phyloP scores from a whole-genome alignment of 92 coral and sea anemone genomes.

The Galaxea fascicularis region DNA sequence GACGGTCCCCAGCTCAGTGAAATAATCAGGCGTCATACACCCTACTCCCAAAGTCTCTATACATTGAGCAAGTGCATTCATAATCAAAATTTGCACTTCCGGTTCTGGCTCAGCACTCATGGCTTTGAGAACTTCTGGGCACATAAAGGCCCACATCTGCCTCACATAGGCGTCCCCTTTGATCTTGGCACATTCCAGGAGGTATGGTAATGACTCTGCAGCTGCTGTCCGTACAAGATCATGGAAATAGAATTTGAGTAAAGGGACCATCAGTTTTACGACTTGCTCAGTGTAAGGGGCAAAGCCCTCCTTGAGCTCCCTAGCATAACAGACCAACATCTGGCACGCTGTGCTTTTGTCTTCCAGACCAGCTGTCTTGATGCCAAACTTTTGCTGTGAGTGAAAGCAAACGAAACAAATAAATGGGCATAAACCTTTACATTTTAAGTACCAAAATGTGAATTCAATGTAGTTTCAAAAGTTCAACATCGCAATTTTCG shows the following conservation, averaged over 20 bases:
- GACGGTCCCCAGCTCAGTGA: conserved; percentile 79
- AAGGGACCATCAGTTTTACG: conserved; percentile 93
- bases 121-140: conserved; percentile 91
- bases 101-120: conserved; percentile 96
- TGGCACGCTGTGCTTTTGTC: conserved; percentile 99
- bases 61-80: conserved; percentile 94
- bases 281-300: conserved; percentile 95
- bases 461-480: too few relatives aligned
- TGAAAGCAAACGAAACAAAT: background rate
- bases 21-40: conserved; percentile 82
- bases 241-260: conserved; percentile 95
- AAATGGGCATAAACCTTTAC: background rate
- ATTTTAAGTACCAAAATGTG: too few relatives aligned
- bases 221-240: conserved; percentile 99
- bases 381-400: conserved; percentile 95
- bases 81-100: conserved; percentile 92
- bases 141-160: conserved; percentile 98
- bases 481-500: too few relatives aligned
- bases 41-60: conserved; percentile 96
- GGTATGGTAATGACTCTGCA: conserved; percentile 90
- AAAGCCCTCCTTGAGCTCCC: conserved; percentile 96
- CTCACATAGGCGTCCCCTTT: conserved; percentile 94
- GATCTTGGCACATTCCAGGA: conserved; percentile 86
- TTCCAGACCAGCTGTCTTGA: conserved; percentile 97
- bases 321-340: conserved; percentile 96